These are phyloP conservation scores for Rhingia campestris DNA, from an alignment of 2,888 invertebrate species.

Conservation along the genomic window DNA sequence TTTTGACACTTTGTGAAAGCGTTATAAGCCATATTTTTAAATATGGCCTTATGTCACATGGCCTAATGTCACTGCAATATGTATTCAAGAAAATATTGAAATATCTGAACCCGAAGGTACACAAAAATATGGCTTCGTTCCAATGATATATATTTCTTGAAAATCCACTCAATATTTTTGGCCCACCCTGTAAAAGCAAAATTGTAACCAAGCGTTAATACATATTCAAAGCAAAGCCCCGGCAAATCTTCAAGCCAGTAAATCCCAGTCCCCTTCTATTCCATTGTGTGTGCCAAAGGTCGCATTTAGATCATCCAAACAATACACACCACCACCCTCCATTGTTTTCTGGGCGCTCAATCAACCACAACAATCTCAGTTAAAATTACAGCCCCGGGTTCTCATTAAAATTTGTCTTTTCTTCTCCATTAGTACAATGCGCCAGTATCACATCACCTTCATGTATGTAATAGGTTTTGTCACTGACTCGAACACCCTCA, in stretches of 20 bases:
- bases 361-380: conserved; percentile 34
- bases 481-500: conserved; percentile 9
- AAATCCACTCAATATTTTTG: too few relatives aligned
- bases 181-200: too few relatives aligned
- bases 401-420: conserved; percentile 37
- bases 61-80: too few relatives aligned
- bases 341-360: conserved; percentile 11
- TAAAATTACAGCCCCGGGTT: conserved; percentile 24
- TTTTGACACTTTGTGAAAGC: too few relatives aligned
- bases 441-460: conserved; percentile 19
- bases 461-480: background rate
- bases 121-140: too few relatives aligned
- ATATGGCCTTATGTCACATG: too few relatives aligned
- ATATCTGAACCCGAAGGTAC: too few relatives aligned
- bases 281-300: background rate
- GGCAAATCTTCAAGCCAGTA: background rate
- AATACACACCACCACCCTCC: background rate
- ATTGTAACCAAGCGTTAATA: too few relatives aligned
- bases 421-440: conserved; percentile 27
- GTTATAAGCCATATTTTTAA: too few relatives aligned
- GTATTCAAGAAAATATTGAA: too few relatives aligned
- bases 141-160: too few relatives aligned
- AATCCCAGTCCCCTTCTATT: background rate
- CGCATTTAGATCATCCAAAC: background rate
- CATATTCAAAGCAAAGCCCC: too few relatives aligned